These are phyloP conservation scores for Belgica antarctica DNA, from an alignment of 2,888 invertebrate genomes.

Conservation along the genomic window DNA sequence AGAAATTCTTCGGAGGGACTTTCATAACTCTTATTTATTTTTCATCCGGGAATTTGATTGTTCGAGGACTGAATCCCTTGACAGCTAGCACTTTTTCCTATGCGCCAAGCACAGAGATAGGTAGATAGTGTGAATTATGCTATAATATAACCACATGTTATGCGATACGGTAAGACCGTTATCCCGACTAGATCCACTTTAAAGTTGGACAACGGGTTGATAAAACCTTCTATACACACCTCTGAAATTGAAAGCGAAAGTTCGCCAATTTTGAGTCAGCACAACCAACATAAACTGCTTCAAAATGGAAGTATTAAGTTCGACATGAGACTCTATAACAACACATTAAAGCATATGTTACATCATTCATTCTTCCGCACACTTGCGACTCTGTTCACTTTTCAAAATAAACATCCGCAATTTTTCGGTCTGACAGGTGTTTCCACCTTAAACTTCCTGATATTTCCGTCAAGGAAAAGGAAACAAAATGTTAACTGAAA, in stretches of 20 bases:
- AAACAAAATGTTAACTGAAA: constrained; percentile 39
- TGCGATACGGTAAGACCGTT: constrained; percentile 31
- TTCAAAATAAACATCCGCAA: constrained; percentile 9
- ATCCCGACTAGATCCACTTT: neutral
- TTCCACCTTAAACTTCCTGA: constrained; percentile 29
- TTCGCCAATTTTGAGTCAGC: too few species aligned
- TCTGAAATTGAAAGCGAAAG: too few species aligned
- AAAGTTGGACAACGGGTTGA: constrained; percentile 9
- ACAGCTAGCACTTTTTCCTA: too few species aligned
- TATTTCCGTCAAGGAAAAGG: constrained; percentile 39
- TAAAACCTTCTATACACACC: neutral
- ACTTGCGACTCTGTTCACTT: neutral
- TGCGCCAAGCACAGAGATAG: too few species aligned
- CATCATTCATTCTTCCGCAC: neutral
- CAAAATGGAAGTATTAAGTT: too few species aligned
- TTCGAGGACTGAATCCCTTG: constrained; percentile 4
- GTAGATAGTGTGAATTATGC: constrained; percentile 4
- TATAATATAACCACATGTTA: constrained; percentile 14
- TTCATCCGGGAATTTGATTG: constrained; percentile 35
- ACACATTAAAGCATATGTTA: constrained; percentile 1
- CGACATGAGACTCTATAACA: neutral
- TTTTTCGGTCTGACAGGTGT: constrained; percentile 33
- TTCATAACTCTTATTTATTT: constrained; percentile 40
- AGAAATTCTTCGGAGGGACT: neutral
- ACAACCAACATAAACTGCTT: too few species aligned